A percentile compares a stretch with the other conserved stretches of the same genome.
phyloP scores from a whole-genome alignment of 2,113 vertebrate species.

The Ptyas mucosa region DNA sequence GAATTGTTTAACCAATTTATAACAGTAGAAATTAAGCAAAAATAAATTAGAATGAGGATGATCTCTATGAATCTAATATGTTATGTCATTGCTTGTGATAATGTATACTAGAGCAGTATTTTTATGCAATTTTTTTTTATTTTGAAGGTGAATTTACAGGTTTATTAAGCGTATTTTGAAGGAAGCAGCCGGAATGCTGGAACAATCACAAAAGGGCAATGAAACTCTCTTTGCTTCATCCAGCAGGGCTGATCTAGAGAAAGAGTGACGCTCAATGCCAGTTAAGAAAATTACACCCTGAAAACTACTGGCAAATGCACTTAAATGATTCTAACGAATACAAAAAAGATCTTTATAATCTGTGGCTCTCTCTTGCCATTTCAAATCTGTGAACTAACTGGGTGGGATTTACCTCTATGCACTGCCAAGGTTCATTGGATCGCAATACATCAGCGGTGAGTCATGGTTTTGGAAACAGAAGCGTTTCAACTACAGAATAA shows the following conservation, averaged over 20 bases:
- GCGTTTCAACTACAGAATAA: background rate
- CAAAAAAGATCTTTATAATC: background rate
- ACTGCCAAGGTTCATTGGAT: background rate
- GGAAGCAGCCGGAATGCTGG: slow-evolving; percentile 17
- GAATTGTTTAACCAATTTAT: slow-evolving; percentile 10
- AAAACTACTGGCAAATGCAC: fast-evolving
- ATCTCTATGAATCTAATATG: background rate
- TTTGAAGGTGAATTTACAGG: slow-evolving; percentile 31
- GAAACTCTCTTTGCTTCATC: background rate
- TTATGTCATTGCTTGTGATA: background rate
- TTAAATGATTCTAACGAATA: background rate
- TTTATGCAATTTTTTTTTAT: slow-evolving; percentile 17
- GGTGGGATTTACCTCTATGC: background rate
- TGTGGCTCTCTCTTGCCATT: background rate
- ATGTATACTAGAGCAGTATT: slow-evolving; percentile 7
- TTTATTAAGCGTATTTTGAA: slow-evolving; percentile 22
- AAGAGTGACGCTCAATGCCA: slow-evolving; percentile 51
- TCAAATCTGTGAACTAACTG: background rate
- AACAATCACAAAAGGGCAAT: background rate
- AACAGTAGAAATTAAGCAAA: slow-evolving; percentile 26
- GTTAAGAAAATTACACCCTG: background rate
- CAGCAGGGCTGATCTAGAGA: slow-evolving; percentile 21
- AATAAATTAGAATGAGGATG: background rate
- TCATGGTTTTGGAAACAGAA: background rate
- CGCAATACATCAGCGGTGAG: too few relatives aligned